phyloP scores from a whole-genome alignment of 2,888 invertebrate genomes.

The Erannis defoliaria region DNA sequence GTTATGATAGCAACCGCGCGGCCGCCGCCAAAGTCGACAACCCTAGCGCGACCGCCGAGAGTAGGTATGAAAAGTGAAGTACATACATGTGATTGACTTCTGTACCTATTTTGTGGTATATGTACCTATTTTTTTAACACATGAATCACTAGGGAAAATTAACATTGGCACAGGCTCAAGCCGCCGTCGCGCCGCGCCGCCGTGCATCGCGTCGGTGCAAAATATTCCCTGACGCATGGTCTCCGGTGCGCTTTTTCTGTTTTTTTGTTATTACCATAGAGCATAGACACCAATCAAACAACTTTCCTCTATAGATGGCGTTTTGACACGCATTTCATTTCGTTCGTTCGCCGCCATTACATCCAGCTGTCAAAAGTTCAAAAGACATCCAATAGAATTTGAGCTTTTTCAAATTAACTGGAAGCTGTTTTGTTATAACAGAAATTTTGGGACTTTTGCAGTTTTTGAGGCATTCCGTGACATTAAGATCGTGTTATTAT shows the following conservation, averaged over 20 bases:
- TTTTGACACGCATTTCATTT: constrained; percentile 31
- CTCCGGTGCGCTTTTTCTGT: not conserved
- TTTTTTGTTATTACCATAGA: too few species aligned
- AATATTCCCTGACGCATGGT: not conserved
- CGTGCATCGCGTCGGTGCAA: too few species aligned
- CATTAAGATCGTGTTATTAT: constrained; percentile 78
- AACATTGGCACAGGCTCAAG: too few species aligned
- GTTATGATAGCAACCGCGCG: too few species aligned
- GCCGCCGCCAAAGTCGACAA: too few species aligned
- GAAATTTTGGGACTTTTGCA: constrained; percentile 71
- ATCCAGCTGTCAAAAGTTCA: constrained; percentile 72
- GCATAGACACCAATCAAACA: constrained; percentile 36
- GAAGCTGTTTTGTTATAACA: constrained; percentile 77
- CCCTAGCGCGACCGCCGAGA: too few species aligned
- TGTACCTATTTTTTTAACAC: too few species aligned
- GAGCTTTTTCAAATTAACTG: constrained; percentile 83
- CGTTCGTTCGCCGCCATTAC: constrained; percentile 77
- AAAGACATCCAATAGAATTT: constrained; percentile 78
- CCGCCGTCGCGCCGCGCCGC: too few species aligned
- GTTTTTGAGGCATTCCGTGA: constrained; percentile 63
- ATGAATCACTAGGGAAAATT: too few species aligned
- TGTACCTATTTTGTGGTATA: too few species aligned
- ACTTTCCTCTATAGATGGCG: constrained; percentile 51
- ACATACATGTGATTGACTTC: too few species aligned
- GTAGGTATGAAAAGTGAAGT: too few species aligned